Evolutionary conservation across 2,113 vertebrate species (phyloP).

Genomic region (Phyllostomus hastatus): DNA sequence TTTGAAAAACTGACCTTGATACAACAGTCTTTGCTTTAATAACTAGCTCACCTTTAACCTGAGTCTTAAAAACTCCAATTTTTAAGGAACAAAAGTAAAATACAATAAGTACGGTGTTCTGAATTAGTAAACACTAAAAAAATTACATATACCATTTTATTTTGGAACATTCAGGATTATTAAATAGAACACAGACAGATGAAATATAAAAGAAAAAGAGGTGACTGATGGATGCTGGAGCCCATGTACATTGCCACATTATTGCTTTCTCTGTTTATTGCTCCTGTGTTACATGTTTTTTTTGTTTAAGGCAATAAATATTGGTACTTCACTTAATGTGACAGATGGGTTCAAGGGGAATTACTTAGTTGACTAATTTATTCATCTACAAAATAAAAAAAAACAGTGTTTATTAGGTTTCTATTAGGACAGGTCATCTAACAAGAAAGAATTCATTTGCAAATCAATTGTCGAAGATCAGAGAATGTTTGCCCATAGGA

Average conservation of each 20-base stretch:
- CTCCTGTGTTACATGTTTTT: background rate
- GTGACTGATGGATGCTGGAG: background rate
- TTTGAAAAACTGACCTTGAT: slow-evolving; percentile 58
- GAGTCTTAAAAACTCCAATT: slow-evolving; percentile 49
- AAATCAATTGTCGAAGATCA: background rate
- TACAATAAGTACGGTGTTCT: slow-evolving; percentile 24
- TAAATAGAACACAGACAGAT: background rate
- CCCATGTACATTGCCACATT: fast-evolving
- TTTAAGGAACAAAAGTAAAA: slow-evolving; percentile 49
- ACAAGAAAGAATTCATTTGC: background rate
- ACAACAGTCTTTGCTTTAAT: slow-evolving; percentile 60
- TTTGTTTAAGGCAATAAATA: background rate
- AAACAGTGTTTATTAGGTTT: background rate
- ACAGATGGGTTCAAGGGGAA: background rate
- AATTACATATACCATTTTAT: background rate
- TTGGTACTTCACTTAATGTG: slow-evolving; percentile 19
- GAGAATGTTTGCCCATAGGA: slow-evolving; percentile 29
- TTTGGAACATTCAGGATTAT: background rate
- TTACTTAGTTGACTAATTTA: background rate
- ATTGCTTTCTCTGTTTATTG: background rate
- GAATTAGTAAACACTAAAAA: slow-evolving; percentile 22
- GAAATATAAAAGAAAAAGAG: background rate
- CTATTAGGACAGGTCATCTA: background rate
- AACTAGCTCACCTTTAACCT: slow-evolving; percentile 45
- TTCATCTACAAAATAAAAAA: background rate